Base-by-base conservation (phyloP, 2,888 invertebrate genomes). In the Catocala nupta region DNA sequence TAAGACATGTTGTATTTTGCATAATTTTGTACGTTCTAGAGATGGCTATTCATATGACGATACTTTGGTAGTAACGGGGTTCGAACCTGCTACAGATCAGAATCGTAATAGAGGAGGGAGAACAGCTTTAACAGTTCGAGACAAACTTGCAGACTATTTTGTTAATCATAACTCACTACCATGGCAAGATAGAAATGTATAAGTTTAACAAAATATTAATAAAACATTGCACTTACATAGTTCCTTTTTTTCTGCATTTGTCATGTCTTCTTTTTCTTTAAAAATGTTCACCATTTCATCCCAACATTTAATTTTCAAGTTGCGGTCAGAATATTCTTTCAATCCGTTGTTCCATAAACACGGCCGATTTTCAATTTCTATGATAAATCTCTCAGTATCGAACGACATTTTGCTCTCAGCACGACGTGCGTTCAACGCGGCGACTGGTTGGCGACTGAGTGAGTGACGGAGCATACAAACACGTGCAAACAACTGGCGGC, bases 1-100 rank as follows among this genome's bases (percentile, higher is more conserved):
- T 13, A 60, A 36, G 36, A 50, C 50, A 36, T 44, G 44, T 51
- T 54, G 49, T 33, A 42, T 48, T 9, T 42, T 60, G 34, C 54
- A 60, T 43, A 59, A 59, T 54, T 59, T 49, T 54, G 54, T 59
- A 48, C 42, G 59, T 49, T 54, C 49, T 39, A 59, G 59, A 43
- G 59, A 59, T 59, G 59, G 59, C 42, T 57, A 63, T 54, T 58
- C 54, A 33, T 66, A 62, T 47, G 66, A 66, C 12, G 59, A 63
- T 49, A 65, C 65, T 59, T 49, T 56, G 57, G 34, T n/a, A 36
- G 39, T 63, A 44, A 66, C 62, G 34, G 59, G 66, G 39, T 63
- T 63, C 42, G 10, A 63, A 66, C 49, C 63, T 25, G 43, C 34
- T 48, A 48, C 53, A 57, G 10, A 42, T 50, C 55, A 12, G n/a